A percentile compares a stretch with the other conserved stretches of the same genome.
Evolutionary conservation across 2,797 vertebrate genomes (phyloP).

Genomic region (Micrastur ruficollis): DNA sequence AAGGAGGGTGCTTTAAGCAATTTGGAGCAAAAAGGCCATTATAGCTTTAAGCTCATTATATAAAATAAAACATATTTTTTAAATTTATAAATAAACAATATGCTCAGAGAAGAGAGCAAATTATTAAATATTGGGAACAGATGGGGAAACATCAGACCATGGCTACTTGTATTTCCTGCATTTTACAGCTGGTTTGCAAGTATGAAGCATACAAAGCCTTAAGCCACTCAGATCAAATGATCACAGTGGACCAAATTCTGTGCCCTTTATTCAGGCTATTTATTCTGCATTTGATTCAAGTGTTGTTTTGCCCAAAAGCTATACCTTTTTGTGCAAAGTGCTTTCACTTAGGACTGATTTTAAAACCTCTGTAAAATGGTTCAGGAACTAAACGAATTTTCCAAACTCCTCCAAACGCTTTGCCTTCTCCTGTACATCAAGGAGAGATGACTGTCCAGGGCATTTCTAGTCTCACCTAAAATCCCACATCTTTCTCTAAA

Average conservation of each 20-base stretch:
- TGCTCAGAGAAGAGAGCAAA: slow-evolving; percentile 38
- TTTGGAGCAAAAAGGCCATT: slow-evolving; percentile 18
- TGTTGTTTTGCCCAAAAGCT: slow-evolving; percentile 22
- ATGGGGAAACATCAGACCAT: background rate
- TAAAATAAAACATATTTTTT: slow-evolving; percentile 35
- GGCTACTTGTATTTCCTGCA: slow-evolving; percentile 37
- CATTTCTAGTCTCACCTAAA: background rate
- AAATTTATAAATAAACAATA: slow-evolving; percentile 55
- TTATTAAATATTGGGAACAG: slow-evolving; percentile 58
- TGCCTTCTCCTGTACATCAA: background rate
- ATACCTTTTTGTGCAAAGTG: slow-evolving; percentile 9
- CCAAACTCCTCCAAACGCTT: background rate
- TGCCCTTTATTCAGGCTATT: slow-evolving; percentile 15
- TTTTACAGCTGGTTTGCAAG: slow-evolving; percentile 51
- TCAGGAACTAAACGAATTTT: background rate
- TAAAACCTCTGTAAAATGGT: background rate
- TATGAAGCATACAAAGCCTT: background rate
- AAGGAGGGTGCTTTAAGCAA: background rate
- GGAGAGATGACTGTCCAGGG: background rate
- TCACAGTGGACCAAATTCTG: slow-evolving; percentile 11
- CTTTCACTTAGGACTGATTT: background rate
- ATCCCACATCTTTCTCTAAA: background rate
- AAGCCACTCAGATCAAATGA: slow-evolving; percentile 39
- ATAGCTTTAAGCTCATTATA: slow-evolving; percentile 38
- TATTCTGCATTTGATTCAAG: slow-evolving; percentile 34